phyloP scores from a whole-genome alignment of 2,888 invertebrate genomes.

The Hydraecia micacea region DNA sequence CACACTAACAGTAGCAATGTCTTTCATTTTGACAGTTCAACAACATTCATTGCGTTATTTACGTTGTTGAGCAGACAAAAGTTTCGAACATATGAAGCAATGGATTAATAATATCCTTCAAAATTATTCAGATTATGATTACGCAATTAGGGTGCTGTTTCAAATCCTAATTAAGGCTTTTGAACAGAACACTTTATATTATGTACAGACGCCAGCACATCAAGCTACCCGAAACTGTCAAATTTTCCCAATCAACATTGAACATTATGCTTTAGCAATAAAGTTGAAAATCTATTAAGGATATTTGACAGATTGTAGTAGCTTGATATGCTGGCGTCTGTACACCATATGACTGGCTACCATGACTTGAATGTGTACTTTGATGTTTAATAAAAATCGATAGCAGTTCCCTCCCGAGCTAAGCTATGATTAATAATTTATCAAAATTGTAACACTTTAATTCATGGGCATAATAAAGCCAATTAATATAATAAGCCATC shows the following conservation, averaged over 20 bases:
- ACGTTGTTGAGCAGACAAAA: not conserved
- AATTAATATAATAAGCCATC: constrained; percentile 55
- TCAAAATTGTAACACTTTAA: constrained; percentile 30
- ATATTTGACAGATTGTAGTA: no score
- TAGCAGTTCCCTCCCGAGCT: not conserved
- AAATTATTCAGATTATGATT: not conserved
- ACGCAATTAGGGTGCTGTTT: not conserved
- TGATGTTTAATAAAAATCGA: constrained; percentile 2
- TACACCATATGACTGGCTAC: not conserved
- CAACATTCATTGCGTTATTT: not conserved
- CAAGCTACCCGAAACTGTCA: no score
- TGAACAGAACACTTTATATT: not conserved
- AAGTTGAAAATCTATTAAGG: no score
- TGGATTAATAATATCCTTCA: not conserved
- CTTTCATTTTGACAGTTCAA: not conserved
- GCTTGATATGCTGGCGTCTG: not conserved
- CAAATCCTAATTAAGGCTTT: no score
- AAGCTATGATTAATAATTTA: constrained; percentile 21
- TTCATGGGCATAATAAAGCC: constrained; percentile 25
- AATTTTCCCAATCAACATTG: no score
- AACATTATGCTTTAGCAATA: no score
- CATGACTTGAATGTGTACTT: not conserved
- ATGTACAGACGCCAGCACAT: no score
- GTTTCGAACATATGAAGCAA: not conserved
- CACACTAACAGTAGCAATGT: not conserved